Conservation (phyloP, 2,888 invertebrate species). For the Melanostoma mellinum region DNA sequence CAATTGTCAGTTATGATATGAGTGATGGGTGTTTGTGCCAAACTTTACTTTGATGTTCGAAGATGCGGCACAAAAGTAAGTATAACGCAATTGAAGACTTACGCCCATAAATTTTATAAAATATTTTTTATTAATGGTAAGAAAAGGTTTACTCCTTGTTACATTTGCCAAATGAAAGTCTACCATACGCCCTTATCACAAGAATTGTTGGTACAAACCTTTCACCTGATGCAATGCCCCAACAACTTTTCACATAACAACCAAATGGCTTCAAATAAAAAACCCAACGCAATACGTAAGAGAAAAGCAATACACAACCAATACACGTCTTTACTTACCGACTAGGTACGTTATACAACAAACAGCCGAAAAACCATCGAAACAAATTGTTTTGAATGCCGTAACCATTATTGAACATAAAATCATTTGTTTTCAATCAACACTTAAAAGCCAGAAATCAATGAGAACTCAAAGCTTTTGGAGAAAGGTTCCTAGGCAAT, state of each 20-base stretch:
- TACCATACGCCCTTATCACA: conserved; percentile 40
- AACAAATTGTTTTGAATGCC: conserved; percentile 39
- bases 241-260: conserved; percentile 48
- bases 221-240: conserved; percentile 55
- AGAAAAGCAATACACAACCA: conserved; percentile 50
- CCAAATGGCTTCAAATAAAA: conserved; percentile 65
- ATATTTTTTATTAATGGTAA: too few relatives aligned
- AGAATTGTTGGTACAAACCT: conserved; percentile 44
- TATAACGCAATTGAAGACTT: too few relatives aligned
- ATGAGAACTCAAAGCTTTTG: conserved; percentile 37
- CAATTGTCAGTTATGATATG: too few relatives aligned
- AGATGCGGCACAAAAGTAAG: too few relatives aligned
- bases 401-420: conserved; percentile 37
- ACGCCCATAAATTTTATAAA: too few relatives aligned
- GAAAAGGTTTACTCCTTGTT: too few relatives aligned
- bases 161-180: background rate
- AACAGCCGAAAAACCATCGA: conserved; percentile 20
- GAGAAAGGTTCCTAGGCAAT: background rate
- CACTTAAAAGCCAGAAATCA: conserved; percentile 35
- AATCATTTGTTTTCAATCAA: conserved; percentile 36
- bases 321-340: conserved; percentile 48
- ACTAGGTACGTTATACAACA: conserved; percentile 39
- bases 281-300: conserved; percentile 60
- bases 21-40: too few relatives aligned
- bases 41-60: too few relatives aligned